Percentiles rank a stretch among this genome's conserved stretches.
These are phyloP conservation scores for Tetragnatha versicolor DNA, from an alignment of 1,140 invertebrate species.

Conservation along the genomic window DNA sequence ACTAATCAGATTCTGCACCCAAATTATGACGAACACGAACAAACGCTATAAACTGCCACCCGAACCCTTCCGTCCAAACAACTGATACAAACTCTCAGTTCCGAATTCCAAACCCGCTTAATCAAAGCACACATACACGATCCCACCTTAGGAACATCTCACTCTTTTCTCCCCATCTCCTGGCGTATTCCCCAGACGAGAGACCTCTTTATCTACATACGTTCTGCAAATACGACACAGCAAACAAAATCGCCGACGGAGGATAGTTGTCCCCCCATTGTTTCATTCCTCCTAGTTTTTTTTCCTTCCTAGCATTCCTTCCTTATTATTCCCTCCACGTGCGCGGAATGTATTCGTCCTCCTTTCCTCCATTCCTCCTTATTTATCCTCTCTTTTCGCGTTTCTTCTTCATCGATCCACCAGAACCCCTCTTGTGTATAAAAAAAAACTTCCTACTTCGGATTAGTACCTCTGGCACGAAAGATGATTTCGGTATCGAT, in stretches of 20 bases:
- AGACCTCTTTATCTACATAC: conserved; percentile 25
- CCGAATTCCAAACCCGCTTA: neutral
- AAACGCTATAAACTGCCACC: too few species aligned
- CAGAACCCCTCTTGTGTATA: too few species aligned
- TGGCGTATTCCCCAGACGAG: neutral
- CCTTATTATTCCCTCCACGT: conserved; percentile 42
- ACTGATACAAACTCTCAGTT: too few species aligned
- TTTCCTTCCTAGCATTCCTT: neutral
- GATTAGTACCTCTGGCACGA: conserved; percentile 47
- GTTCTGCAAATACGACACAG: neutral
- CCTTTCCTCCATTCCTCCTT: neutral
- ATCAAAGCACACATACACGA: neutral
- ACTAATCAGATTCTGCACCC: too few species aligned
- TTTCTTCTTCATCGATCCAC: conserved; percentile 38
- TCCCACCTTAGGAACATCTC: neutral
- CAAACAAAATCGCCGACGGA: neutral
- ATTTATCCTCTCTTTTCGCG: conserved; percentile 5
- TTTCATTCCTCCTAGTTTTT: neutral
- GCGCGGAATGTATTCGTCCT: conserved; percentile 17
- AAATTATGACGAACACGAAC: too few species aligned
- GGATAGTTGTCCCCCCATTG: neutral
- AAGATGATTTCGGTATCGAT: conserved; percentile 40
- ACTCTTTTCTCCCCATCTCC: neutral
- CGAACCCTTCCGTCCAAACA: too few species aligned
- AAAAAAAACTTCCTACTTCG: conserved; percentile 1